Percentiles rank a stretch among this genome's conserved stretches.
phyloP scores from a whole-genome alignment of 2,888 invertebrate genomes.

The Pyrocoelia pectoralis region DNA sequence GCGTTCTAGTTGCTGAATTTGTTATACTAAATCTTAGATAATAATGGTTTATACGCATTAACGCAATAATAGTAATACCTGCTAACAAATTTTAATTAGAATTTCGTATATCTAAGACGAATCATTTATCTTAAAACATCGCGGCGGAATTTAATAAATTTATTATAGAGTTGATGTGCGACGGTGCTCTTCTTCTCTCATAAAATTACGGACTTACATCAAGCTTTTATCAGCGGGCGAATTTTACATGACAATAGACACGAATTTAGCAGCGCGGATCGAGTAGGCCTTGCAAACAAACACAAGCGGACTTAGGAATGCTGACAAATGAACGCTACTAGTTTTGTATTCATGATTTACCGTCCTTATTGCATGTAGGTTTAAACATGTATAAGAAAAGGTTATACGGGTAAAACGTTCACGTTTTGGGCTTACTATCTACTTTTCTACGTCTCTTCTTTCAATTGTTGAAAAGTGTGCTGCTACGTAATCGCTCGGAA shows the following conservation, averaged over 20 bases:
- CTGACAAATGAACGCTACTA: conserved; percentile 44
- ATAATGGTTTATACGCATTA: background rate
- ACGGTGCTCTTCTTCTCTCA: conserved; percentile 19
- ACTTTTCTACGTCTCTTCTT: conserved; percentile 26
- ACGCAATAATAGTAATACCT: background rate
- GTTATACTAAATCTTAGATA: conserved; percentile 3
- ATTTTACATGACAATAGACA: conserved; percentile 45
- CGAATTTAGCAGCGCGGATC: conserved; percentile 41
- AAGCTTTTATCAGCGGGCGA: conserved; percentile 25
- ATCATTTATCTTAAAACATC: background rate
- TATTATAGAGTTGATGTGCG: conserved; percentile 21
- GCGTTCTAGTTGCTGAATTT: background rate
- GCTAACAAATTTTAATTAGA: background rate
- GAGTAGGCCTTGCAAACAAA: conserved; percentile 40
- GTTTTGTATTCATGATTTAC: conserved; percentile 25
- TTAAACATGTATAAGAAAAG: conserved; percentile 19
- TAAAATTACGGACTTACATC: conserved; percentile 31
- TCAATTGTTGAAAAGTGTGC: conserved; percentile 33
- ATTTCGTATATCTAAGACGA: background rate
- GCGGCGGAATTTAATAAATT: conserved; percentile 29
- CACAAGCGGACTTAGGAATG: conserved; percentile 43
- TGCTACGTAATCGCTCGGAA: conserved; percentile 31
- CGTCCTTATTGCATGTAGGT: conserved; percentile 16
- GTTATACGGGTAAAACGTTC: conserved; percentile 15
- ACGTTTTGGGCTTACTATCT: conserved; percentile 15